Evolutionary conservation across 2,797 vertebrate genomes (phyloP).

Genomic region (Synaphobranchus kaupii): DNA sequence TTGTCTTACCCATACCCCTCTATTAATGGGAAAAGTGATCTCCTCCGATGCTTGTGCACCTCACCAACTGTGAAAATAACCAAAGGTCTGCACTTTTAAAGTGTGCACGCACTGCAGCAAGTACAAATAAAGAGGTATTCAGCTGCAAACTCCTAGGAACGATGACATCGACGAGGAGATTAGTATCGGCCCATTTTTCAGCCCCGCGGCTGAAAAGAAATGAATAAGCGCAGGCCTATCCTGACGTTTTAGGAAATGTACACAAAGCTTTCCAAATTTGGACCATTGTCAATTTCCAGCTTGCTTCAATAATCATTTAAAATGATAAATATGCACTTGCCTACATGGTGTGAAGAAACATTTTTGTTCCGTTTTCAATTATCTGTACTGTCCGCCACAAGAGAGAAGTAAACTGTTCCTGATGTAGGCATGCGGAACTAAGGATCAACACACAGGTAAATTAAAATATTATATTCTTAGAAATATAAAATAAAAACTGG

Average conservation of each 20-base stretch:
- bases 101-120: background rate
- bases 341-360: background rate
- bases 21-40: slow-evolving; percentile 17
- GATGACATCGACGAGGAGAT: background rate
- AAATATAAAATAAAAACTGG: background rate
- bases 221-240: background rate
- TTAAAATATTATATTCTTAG: background rate
- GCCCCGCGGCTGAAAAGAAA: background rate
- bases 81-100: slow-evolving; percentile 40
- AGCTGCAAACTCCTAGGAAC: background rate
- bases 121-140: background rate
- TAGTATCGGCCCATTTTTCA: slow-evolving; percentile 20
- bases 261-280: slow-evolving; percentile 8
- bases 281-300: background rate
- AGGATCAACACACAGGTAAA: background rate
- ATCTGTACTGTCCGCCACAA: background rate
- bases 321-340: background rate
- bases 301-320: slow-evolving; percentile 19
- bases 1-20: background rate
- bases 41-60: background rate
- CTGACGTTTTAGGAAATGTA: background rate
- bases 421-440: background rate
- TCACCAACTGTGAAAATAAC: slow-evolving; percentile 14
- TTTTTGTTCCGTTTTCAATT: background rate
- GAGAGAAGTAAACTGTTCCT: background rate